A percentile compares a stretch with the other conserved stretches of the same genome.
phyloP scores from a whole-genome alignment of 2,888 invertebrate genomes.

The Cerastoderma edule region DNA sequence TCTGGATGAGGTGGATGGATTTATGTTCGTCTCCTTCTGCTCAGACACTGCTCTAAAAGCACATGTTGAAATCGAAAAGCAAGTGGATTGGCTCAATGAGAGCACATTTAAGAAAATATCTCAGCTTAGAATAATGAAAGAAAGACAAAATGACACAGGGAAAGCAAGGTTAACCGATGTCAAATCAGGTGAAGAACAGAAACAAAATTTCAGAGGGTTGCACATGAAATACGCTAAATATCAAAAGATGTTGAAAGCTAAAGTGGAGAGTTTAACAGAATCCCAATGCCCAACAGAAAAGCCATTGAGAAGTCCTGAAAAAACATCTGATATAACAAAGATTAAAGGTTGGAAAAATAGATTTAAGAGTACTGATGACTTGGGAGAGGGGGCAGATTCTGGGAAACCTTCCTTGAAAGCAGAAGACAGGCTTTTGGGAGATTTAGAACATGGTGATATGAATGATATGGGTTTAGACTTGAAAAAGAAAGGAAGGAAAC shows the following conservation, averaged over 20 bases:
- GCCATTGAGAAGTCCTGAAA: constrained; percentile 49
- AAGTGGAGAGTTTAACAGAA: constrained; percentile 56
- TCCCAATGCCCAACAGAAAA: background rate
- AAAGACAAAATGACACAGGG: constrained; percentile 47
- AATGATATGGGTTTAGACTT: constrained; percentile 69
- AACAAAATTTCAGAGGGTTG: constrained; percentile 72
- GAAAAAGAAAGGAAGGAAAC: constrained; percentile 70
- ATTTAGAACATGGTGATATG: constrained; percentile 68
- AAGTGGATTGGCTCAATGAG: constrained; percentile 54
- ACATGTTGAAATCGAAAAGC: constrained; percentile 73
- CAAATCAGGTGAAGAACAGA: constrained; percentile 57
- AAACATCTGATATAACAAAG: constrained; percentile 76
- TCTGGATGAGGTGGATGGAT: constrained; percentile 77
- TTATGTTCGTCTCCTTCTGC: constrained; percentile 77
- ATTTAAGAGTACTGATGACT: constrained; percentile 55
- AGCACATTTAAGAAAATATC: constrained; percentile 40
- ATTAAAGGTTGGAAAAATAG: constrained; percentile 80
- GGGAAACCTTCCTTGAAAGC: constrained; percentile 72
- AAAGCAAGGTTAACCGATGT: constrained; percentile 58
- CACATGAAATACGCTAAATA: constrained; percentile 76
- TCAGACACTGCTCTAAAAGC: constrained; percentile 71
- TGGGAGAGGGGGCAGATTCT: constrained; percentile 54
- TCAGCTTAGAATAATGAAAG: constrained; percentile 55
- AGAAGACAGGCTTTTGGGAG: constrained; percentile 69
- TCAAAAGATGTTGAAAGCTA: constrained; percentile 67